These are phyloP conservation scores for Malurus leucopterus DNA, from an alignment of 2,797 vertebrate genomes.

Conservation along the genomic window DNA sequence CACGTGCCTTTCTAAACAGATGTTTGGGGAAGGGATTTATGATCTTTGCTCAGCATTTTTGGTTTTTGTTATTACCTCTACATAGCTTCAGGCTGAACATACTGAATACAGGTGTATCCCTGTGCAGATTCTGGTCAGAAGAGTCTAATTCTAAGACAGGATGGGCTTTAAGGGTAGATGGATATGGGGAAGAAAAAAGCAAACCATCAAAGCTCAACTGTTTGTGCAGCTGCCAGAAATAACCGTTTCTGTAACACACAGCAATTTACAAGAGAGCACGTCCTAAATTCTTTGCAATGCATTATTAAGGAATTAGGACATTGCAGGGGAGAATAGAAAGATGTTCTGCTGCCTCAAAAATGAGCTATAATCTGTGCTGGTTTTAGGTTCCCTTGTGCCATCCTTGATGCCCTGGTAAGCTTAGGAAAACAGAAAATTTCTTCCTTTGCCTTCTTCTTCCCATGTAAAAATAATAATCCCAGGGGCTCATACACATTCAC, in stretches of 20 bases:
- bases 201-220: background rate
- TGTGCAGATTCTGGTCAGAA: background rate
- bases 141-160: background rate
- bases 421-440: background rate
- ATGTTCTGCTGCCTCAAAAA: background rate
- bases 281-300: slow-evolving; percentile 2
- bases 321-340: background rate
- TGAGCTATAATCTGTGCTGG: background rate
- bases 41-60: background rate
- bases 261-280: background rate
- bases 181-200: background rate
- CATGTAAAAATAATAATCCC: background rate
- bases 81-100: background rate
- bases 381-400: background rate
- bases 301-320: background rate
- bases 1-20: background rate
- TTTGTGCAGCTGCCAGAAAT: background rate
- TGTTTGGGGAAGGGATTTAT: background rate
- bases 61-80: background rate
- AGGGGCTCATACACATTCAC: background rate
- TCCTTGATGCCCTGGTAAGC: background rate
- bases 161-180: background rate
- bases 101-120: background rate
- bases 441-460: background rate
- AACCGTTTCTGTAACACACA: background rate